A percentile compares a stretch with the other conserved stretches of the same genome.
Evolutionary conservation across 2,113 vertebrate genomes (phyloP).

Genomic region (Tiliqua scincoides): DNA sequence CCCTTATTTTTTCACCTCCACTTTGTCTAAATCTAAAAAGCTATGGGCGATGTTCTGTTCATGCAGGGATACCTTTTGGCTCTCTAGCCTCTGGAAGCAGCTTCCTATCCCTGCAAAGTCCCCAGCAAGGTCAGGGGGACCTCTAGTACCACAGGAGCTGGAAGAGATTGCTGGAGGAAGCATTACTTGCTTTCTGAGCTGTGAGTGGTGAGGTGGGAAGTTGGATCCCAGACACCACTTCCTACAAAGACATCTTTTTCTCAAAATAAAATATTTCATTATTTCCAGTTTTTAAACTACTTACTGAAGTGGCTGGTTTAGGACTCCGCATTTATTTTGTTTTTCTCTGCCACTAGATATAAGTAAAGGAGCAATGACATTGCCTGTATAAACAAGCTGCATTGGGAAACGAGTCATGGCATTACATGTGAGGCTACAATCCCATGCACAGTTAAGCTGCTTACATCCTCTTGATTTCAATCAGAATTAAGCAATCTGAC

Average conservation of each 20-base stretch:
- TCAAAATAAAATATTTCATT: not conserved
- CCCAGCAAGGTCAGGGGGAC: not conserved
- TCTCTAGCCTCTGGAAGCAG: not conserved
- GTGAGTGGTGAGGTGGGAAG: too few relatives aligned
- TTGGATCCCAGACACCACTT: not conserved
- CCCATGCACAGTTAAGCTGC: not conserved
- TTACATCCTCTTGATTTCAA: not conserved
- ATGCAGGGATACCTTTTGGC: not conserved
- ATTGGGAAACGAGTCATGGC: not conserved
- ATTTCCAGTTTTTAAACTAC: not conserved
- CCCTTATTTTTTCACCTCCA: not conserved
- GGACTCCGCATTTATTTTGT: not conserved
- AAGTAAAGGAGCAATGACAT: not conserved
- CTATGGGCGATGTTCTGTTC: not conserved
- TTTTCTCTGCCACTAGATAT: not conserved
- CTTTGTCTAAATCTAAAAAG: not conserved
- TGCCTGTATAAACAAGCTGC: not conserved
- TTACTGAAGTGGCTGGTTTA: not conserved
- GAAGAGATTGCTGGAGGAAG: not conserved
- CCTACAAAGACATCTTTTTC: not conserved
- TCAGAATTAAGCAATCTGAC: not conserved
- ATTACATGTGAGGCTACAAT: not conserved
- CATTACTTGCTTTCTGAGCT: too few relatives aligned
- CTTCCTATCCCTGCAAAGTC: not conserved
- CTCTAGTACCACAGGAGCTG: not conserved